Base-by-base conservation (phyloP, 2,113 vertebrate genomes). In the Paramisgurnus dabryanus region DNA sequence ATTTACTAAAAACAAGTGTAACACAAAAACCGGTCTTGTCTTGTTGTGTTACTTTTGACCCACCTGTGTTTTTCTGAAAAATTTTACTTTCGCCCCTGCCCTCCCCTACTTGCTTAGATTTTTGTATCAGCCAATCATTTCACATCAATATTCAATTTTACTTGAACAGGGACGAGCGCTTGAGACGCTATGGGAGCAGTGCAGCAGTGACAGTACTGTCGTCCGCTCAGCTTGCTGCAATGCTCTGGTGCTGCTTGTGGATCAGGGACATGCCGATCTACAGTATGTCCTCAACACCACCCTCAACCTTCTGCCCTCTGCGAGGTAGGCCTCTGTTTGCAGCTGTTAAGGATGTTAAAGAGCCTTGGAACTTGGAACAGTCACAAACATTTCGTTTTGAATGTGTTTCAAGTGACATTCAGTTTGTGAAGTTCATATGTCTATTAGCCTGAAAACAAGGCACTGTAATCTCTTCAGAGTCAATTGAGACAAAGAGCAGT, bases 141-240 rank as follows among this genome's bases (percentile, higher is more conserved):
- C 45, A 8, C 7, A 10, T 47, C 10, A 22, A 22, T 22, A 22
- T 22, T 22, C 22, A 22, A 22, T 22, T 22, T 22, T 58, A 9
- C 41, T 55, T 76, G 55, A 8, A 81, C 87, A 99, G 97, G 95
- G 94, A 34, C 92, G 93, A 4, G 95, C 96, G 1, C 66, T 96
- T 89, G 95, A 94, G 85, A 85, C 95, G 73, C 93, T 99, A 15
- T 99, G 98, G 97, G 94, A 98, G 87, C 95, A 94, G 83, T 96
- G 96, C 81, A 95, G 95, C 90, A 91, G 93, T 77, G 95, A 96
- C 67, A 87, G 83, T 0, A 89, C 91, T 2, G 88, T 90, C 47
- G 92, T 99, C 77, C 91, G 95, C 12, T 94, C 94, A 0, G 89
- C 94, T 63, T 98, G 96, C 89, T 96, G 95, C 0, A 95, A 97